Conservation (phyloP, 1,140 invertebrate genomes). For the Scaptomyza hsui region DNA sequence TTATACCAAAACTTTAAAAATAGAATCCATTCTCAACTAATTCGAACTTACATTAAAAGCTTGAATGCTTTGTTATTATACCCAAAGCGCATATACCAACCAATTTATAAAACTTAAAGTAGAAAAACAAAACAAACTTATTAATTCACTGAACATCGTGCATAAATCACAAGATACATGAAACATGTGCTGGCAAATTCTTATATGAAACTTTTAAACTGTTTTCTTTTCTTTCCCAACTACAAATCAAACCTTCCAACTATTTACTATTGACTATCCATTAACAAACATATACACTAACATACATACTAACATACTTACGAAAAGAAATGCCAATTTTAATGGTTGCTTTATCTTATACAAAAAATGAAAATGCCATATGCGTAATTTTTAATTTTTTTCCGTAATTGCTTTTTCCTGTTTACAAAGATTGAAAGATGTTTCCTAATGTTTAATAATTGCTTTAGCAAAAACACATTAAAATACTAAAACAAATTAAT, state of each 20-base stretch:
- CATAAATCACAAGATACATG: slow-evolving; percentile 1
- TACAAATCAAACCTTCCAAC: slow-evolving; percentile 44
- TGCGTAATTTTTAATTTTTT: slow-evolving; percentile 23
- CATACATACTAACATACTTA: slow-evolving; percentile 2
- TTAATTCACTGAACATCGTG: slow-evolving; percentile 4
- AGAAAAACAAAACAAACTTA: slow-evolving; percentile 4
- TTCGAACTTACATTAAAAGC: slow-evolving; percentile 3
- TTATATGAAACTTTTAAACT: slow-evolving; percentile 1
- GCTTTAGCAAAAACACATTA: slow-evolving; percentile 55
- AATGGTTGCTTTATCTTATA: slow-evolving; percentile 11
- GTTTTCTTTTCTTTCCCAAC: slow-evolving; percentile 22
- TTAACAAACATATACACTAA: slow-evolving; percentile 12
- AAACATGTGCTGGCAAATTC: slow-evolving; percentile 11
- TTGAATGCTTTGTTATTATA: slow-evolving; percentile 7
- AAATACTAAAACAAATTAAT: slow-evolving; percentile 28
- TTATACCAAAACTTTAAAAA: neutral
- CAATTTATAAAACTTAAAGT: neutral
- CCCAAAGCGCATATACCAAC: slow-evolving; percentile 11
- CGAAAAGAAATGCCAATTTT: neutral
- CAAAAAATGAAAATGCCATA: slow-evolving; percentile 4
- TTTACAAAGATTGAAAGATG: slow-evolving; percentile 36
- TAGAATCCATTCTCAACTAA: neutral
- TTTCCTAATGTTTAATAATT: slow-evolving; percentile 73
- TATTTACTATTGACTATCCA: slow-evolving; percentile 27
- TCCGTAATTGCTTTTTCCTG: slow-evolving; percentile 43